Evolutionary conservation across 2,113 vertebrate species (phyloP), one percentile per base, ranked within the genome.

Genomic region (Apeltes quadracus): DNA sequence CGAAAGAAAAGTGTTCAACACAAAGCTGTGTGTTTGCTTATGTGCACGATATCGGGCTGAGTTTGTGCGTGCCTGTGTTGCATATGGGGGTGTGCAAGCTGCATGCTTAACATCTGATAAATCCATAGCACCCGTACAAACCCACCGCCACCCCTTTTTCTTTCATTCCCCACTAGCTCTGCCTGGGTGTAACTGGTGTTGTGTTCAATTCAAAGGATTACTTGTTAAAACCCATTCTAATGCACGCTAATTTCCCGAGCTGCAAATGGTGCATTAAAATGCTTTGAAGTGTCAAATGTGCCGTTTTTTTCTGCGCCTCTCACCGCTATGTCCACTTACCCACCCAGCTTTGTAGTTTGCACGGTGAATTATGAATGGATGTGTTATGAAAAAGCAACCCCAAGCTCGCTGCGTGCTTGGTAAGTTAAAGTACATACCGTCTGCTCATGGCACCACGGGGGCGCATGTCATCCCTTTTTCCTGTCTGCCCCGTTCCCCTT

Each of bases 241-340:
- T 78, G 53, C 54, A 13, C 14, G 29, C 54, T 82, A 62, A 63
- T 85, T 83, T 70, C 63, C 56, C 38, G 63, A 64, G 72, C 72
- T 68, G 69, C 46, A 83, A 84, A 85, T 43, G 57, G 53, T 66
- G 46, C 69, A 85, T 85, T 84, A 78, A 80, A 72, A 68, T 68
- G 72, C 80, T 88, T 88, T 91, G 79, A 89, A 83, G 84, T 88
- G 84, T 86, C 86, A 87, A 78, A 86, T 59, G 46, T 72, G 46
- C 32, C 53, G 54, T 55, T 43, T 29, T 72, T 53, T 72, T 65
- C 72, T 20, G 10, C 78, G 32, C 43, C 48, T 68, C 61, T 82
- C 79, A 67, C 70, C 61, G 54, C 51, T 34, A 32, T 72, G 51
- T 78, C 80, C 78, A 64, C 51, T 72, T 69, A 84, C 53, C 16